Evolutionary conservation across 2,888 invertebrate species (phyloP).

Genomic region (Trichopria drosophilae): DNA sequence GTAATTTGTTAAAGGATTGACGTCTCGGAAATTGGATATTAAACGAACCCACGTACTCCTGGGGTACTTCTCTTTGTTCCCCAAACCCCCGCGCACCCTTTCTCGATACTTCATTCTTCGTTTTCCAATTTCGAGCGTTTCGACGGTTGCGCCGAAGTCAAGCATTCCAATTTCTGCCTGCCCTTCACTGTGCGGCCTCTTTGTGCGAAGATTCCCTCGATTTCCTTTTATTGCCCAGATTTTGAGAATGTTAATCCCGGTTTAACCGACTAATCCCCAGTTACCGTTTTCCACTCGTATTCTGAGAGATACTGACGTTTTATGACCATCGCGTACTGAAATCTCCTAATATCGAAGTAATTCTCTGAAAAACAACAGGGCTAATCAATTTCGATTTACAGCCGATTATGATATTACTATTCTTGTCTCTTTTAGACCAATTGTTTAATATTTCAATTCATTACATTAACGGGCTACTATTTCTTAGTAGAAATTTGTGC

Average conservation of each 20-base stretch:
- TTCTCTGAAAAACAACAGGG: too few relatives aligned
- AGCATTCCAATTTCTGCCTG: conserved; percentile 32
- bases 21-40: conserved; percentile 55
- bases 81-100: neutral
- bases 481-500: too few relatives aligned
- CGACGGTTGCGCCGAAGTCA: conserved; percentile 21
- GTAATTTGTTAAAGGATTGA: conserved; percentile 53
- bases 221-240: conserved; percentile 25
- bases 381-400: too few relatives aligned
- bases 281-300: too few relatives aligned
- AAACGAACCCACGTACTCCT: conserved; percentile 40
- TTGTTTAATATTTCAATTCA: too few relatives aligned
- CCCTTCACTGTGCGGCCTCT: conserved; percentile 25
- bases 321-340: too few relatives aligned
- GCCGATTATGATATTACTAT: too few relatives aligned
- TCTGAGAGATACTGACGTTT: too few relatives aligned
- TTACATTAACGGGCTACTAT: too few relatives aligned
- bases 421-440: too few relatives aligned
- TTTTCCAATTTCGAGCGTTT: conserved; percentile 28
- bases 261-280: conserved; percentile 15
- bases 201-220: conserved; percentile 21
- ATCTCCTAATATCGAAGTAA: too few relatives aligned
- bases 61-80: conserved; percentile 31
- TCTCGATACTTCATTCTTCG: conserved; percentile 22
- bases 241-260: conserved; percentile 33